Base-by-base conservation (phyloP, 2,888 invertebrate genomes). In the Cheilosia vulpina region DNA sequence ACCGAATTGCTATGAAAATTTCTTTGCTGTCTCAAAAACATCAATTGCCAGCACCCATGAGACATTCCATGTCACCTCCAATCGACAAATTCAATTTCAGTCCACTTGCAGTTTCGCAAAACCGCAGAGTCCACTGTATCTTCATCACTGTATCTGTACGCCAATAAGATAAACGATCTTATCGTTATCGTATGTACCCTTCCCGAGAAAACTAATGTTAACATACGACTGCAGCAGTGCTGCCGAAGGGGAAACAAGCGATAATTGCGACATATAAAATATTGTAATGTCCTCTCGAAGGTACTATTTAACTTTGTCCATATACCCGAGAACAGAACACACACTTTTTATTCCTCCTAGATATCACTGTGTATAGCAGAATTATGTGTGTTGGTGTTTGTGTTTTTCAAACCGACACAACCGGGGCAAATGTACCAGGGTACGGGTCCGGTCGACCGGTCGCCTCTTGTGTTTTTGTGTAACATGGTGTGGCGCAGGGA, bases 251-350 rank as follows among this genome's bases (percentile, higher is more conserved):
- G 34, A 83, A 78, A 78, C 73, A 78, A 73, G 78, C 78, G 78
- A 83, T 83, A 83, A 83, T 83, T 83, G 72, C 78, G 72, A 73
- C 83, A 73, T 52, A 66, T 83, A 78, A 83, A 78, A 83, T 78
- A 83, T 78, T 78, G 83, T 83, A 78, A 83, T 83, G 73, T 78
- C 83, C 82, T 83, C 68, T 68, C 50, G 15, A 62, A 72, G 82
- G 57, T 34, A 68, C 72, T 83, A 73, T 83, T 83, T 68, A 68
- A 68, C 72, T 77, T 72, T 68, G 72, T 60, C 65, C 66, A 47
- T 66, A 47, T 66, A 38, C 60, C 60, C 34, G 11, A 21, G 52
- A 21, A 52, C 21, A 21, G 52, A 55, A 24, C 72, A 77, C 57
- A 62, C 62, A 34, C 60, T 71, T 82, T 65, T 69, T 43, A 53